Evolutionary conservation across 2,797 vertebrate species (phyloP), one percentile per base, ranked within the genome.

Genomic region (Sebastes nivosus): DNA sequence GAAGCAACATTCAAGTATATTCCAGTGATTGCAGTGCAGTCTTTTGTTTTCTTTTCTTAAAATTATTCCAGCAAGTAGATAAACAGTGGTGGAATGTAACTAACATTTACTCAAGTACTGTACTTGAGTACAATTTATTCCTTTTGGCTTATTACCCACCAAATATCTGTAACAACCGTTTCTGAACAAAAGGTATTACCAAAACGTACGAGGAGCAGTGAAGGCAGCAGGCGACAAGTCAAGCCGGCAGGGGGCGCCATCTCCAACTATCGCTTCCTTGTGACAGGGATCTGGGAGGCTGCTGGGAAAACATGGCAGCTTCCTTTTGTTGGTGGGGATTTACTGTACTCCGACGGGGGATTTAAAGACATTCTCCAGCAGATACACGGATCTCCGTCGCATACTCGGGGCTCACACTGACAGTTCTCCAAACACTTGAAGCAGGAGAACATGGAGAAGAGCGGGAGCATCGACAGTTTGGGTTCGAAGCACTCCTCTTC

Each of bases 261-360:
- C 22, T 60, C n/a, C 5, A 27, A 38, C 66, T 54, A 30, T 10
- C 24, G 5, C 36, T 11, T 66, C 38, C 68, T 57, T 38, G 42
- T 77, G 77, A 77, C 75, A 36, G 69, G 68, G 79, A 65, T 70
- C 16, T 71, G 89, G 85, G 84, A 92, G 90, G 84, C 81, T 92
- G 86, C 88, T 88, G 92, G 94, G 93, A 93, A 95, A 96, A 95
- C 84, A 96, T 96, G 95, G 95, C 94, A 93, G 95, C 95, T 95
- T 94, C 93, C 93, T 93, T 90, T 94, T 90, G 89, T 86, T 86
- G 73, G 57, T 79, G 64, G 36, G 77, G 83, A 77, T 81, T 91
- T 80, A 66, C 71, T 58, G 79, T 32, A 11, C 24, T 83, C 64
- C 11, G 72, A 72, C n/a, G 3, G 14, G 65, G 67, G 67, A 36